Base-by-base conservation (phyloP, 2,888 invertebrate species). In the Chirona hameri region DNA sequence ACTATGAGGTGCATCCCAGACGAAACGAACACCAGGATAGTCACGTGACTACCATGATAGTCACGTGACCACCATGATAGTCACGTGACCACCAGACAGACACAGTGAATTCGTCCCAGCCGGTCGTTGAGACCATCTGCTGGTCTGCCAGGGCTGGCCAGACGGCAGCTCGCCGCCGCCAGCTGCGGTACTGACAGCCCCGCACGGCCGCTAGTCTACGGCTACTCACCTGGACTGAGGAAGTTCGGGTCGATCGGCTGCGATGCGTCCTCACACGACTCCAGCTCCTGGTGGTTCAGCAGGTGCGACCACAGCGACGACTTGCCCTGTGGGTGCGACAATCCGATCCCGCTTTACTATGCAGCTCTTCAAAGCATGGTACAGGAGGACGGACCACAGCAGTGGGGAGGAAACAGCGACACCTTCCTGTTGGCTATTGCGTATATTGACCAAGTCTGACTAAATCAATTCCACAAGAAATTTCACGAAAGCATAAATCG, bases 241-340 rank as follows among this genome's bases (percentile, higher is more conserved):
- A 90, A 91, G 87, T 91, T 91, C 9, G 91, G 89, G 88, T 92
- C 91, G 85, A 91, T 88, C 5, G 90, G 89, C 87, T 91, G 90
- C 84, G 89, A 55, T 18, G 55, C 65, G 86, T 91, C 90, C 86
- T 90, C 90, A 84, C 90, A 90, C 86, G 95, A 94, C 87, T 94
- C 94, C 86, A 93, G 87, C 87, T 97, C 96, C 87, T 97, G 94
- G 87, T 95, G 98, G 87, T 94, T 94, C 27, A 93, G 92, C 83
- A 99, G 91, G 89, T 98, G 98, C 84, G 96, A 94, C 99, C 99
- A 99, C 10, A 99, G 90, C 2, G 98, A 97, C 0, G 98, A 98
- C 89, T 98, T 99, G 15, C 98, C 98, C 91, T 92, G 86, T 27
- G 86, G 86, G 65, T 82, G 76, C 82, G 27, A 82, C 21, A n/a